Evolutionary conservation across 2,888 invertebrate genomes (phyloP).

Genomic region (Phragmatobia fuliginosa): DNA sequence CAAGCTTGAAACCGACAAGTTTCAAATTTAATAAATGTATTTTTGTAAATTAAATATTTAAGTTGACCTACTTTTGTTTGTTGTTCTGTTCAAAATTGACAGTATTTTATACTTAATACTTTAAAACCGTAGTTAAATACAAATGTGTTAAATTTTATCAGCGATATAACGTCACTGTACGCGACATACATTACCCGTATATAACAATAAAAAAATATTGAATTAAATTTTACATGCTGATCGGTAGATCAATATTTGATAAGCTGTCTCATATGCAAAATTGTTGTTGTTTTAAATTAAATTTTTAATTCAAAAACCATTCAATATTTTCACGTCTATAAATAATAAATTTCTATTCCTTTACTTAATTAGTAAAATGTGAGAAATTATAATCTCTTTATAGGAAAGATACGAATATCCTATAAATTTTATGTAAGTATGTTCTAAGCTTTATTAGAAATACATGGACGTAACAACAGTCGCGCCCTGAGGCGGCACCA

Average conservation of each 20-base stretch:
- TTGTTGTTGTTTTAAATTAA: too few relatives aligned
- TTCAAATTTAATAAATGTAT: not conserved
- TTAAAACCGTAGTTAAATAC: too few relatives aligned
- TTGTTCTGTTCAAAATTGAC: not conserved
- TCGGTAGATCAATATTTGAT: too few relatives aligned
- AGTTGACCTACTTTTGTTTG: not conserved
- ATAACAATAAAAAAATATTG: too few relatives aligned
- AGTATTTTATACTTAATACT: too few relatives aligned
- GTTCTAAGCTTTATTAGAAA: slow-evolving; percentile 40
- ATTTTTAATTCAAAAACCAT: too few relatives aligned
- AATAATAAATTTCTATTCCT: not conserved
- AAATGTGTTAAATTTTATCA: too few relatives aligned
- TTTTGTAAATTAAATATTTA: not conserved
- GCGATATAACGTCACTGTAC: too few relatives aligned
- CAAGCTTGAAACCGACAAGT: not conserved
- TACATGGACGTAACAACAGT: slow-evolving; percentile 35
- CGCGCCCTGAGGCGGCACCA: slow-evolving; percentile 60
- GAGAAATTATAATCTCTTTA: not conserved
- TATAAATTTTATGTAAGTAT: slow-evolving; percentile 26
- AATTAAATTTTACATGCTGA: too few relatives aligned
- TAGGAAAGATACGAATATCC: too few relatives aligned
- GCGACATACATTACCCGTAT: too few relatives aligned
- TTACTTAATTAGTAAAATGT: not conserved
- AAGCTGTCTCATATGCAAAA: too few relatives aligned
- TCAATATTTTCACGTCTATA: not conserved